Evolutionary conservation across 1,140 invertebrate species (phyloP).

Genomic region (Lucilia sericata): DNA sequence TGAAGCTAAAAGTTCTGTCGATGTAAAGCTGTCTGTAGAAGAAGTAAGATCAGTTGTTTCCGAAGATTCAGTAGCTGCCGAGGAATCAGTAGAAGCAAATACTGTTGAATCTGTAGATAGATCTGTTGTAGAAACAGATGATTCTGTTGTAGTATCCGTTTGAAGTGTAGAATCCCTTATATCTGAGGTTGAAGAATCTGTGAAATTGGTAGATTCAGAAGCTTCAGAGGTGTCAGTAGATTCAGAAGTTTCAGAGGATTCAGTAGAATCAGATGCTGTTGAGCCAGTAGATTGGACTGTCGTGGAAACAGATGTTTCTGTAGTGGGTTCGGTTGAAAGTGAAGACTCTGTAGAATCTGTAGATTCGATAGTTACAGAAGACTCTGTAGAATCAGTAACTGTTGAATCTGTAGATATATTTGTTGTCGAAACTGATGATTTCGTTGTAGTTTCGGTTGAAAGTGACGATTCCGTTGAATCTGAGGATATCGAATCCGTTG

Average conservation of each 20-base stretch:
- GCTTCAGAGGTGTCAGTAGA: not conserved
- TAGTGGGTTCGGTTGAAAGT: not conserved
- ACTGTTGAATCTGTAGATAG: conserved; percentile 44
- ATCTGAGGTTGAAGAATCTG: conserved; percentile 38
- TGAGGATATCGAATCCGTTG: conserved; percentile 1
- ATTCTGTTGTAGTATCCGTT: conserved; percentile 49
- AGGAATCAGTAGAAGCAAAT: conserved; percentile 45
- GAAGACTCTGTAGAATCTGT: no score
- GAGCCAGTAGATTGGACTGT: conserved; percentile 29
- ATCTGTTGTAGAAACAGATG: conserved; percentile 47
- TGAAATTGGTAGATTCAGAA: no score
- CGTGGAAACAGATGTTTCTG: conserved; percentile 36
- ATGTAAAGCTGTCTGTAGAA: conserved; percentile 1
- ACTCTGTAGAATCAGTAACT: conserved; percentile 19
- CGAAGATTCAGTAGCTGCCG: conserved; percentile 45
- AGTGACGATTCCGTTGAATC: conserved; percentile 47
- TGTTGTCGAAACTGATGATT: conserved; percentile 48
- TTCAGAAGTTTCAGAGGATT: conserved; percentile 44
- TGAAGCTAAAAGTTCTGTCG: conserved; percentile 48
- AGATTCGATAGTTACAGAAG: not conserved
- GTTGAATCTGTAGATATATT: conserved; percentile 48
- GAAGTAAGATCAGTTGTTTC: conserved; percentile 33
- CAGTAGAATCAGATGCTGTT: not conserved
- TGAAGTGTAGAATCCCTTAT: conserved; percentile 45
- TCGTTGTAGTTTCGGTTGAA: conserved; percentile 47